Evolutionary conservation across 2,113 vertebrate species (phyloP), one percentile per base, ranked within the genome.

Genomic region (Amia ocellicauda): DNA sequence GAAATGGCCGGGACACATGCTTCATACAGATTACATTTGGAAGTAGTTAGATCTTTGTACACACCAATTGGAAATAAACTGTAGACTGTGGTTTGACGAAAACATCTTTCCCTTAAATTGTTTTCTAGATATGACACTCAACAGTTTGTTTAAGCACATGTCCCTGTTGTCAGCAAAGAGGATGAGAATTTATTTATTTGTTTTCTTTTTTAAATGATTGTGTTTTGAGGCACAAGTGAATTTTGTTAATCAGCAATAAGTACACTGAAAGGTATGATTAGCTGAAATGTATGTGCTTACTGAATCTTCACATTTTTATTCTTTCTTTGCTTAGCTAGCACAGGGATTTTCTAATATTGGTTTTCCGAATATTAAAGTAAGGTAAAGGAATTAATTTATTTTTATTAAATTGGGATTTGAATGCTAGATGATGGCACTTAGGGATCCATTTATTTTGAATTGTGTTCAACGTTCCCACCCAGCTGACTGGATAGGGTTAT

Each of bases 371-470:
- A 54, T 24, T 54, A 54, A 54, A 23, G n/a, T 14, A 24, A 23
- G 51, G 22, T 20, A 27, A 23, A 54, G n/a, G 24, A 54, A 54
- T 54, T 47, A 70, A 81, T 88, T 91, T 86, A 77, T 85, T 87
- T 90, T 89, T 90, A 90, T 91, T 91, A 88, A 90, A 55, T 80
- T 90, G 89, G 87, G 87, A 90, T 90, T 90, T 91, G 82, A 81
- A 72, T 78, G 78, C 81, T 80, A 84, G 78, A 68, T 73, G 68
- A 69, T 77, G 65, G 70, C 71, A 83, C 70, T 85, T 69, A 78
- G 80, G 82, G 77, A 90, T 75, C 72, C 77, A 85, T 88, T 87
- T 82, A 69, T 82, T 81, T 68, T 79, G 77, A 86, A 86, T 81
- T 75, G 20, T 68, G 77, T 75, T 74, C 80, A 79, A 79, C 85